Percentiles rank a stretch among this genome's conserved stretches.
Conservation (phyloP, 1,140 invertebrate species). For the Drosophila kanapiae region DNA sequence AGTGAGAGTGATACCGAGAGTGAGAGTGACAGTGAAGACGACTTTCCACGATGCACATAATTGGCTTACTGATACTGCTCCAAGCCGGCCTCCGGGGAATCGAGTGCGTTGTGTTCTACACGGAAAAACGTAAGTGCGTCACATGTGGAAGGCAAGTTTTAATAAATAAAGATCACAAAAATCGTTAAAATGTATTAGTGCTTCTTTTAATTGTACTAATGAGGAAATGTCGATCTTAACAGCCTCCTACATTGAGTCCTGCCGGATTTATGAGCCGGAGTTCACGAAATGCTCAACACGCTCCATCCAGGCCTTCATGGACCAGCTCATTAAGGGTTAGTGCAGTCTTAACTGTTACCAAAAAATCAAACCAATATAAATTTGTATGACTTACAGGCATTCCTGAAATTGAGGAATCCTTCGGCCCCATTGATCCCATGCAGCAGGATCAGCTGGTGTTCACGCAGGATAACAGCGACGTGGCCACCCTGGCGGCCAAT, state of each 20-base stretch:
- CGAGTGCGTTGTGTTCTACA: slow-evolving; percentile 48
- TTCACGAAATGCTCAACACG: slow-evolving; percentile 88
- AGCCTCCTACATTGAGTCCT: slow-evolving; percentile 88
- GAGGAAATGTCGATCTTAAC: slow-evolving; percentile 57
- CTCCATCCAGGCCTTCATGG: slow-evolving; percentile 87
- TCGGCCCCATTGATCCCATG: slow-evolving; percentile 83
- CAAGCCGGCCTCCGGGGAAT: slow-evolving; percentile 88
- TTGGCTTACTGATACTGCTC: slow-evolving; percentile 72
- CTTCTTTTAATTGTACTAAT: slow-evolving; percentile 11
- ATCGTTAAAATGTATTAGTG: too few relatives aligned
- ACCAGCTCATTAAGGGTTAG: slow-evolving; percentile 86
- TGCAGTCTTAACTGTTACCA: rapidly evolving
- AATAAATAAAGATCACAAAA: neutral
- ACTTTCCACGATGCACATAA: slow-evolving; percentile 39
- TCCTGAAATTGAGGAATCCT: slow-evolving; percentile 58
- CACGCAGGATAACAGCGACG: slow-evolving; percentile 85
- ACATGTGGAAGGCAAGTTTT: neutral
- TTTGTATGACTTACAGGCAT: slow-evolving; percentile 38
- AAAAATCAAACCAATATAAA: neutral
- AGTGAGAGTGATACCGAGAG: slow-evolving; percentile 21
- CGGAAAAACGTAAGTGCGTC: slow-evolving; percentile 69
- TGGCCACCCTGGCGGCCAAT: slow-evolving; percentile 88
- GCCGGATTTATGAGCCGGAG: slow-evolving; percentile 87
- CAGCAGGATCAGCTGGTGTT: slow-evolving; percentile 60
- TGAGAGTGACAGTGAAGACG: slow-evolving; percentile 25